phyloP scores from a whole-genome alignment of 2,797 vertebrate species.

The Phalanger gymnotis region DNA sequence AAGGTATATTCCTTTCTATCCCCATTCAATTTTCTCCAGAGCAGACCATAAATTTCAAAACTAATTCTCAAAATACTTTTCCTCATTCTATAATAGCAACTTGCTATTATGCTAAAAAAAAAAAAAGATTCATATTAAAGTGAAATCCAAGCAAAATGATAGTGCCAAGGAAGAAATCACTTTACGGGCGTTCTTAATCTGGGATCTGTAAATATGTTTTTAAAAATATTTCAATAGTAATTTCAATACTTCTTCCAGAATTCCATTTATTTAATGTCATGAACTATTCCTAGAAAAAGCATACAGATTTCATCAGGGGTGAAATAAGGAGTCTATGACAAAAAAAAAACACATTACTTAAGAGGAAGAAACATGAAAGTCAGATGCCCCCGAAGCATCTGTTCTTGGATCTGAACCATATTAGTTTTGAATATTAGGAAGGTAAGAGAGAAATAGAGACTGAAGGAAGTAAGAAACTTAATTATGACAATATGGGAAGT shows the following conservation, averaged over 20 bases:
- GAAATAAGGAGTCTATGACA: not conserved
- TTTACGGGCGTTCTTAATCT: not conserved
- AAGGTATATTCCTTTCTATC: too few species aligned
- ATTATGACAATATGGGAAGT: not conserved
- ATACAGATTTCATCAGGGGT: not conserved
- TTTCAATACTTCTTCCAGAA: not conserved
- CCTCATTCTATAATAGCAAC: not conserved
- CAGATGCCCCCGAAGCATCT: not conserved
- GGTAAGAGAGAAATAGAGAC: not conserved
- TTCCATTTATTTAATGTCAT: not conserved
- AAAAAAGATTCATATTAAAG: not conserved
- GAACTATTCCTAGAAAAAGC: not conserved
- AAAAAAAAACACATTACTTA: not conserved
- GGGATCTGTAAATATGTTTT: not conserved
- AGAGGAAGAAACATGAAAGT: not conserved
- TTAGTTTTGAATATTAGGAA: not conserved
- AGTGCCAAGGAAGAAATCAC: not conserved
- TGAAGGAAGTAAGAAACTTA: not conserved
- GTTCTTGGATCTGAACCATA: not conserved
- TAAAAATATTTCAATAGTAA: not conserved
- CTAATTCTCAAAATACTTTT: not conserved
- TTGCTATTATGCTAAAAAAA: conserved; percentile 6
- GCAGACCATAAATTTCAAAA: conserved; percentile 10
- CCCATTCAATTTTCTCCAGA: too few species aligned
- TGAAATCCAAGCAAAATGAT: not conserved